Evolutionary conservation across 1,140 invertebrate species (phyloP).

Genomic region (Matsumurasca onukii): DNA sequence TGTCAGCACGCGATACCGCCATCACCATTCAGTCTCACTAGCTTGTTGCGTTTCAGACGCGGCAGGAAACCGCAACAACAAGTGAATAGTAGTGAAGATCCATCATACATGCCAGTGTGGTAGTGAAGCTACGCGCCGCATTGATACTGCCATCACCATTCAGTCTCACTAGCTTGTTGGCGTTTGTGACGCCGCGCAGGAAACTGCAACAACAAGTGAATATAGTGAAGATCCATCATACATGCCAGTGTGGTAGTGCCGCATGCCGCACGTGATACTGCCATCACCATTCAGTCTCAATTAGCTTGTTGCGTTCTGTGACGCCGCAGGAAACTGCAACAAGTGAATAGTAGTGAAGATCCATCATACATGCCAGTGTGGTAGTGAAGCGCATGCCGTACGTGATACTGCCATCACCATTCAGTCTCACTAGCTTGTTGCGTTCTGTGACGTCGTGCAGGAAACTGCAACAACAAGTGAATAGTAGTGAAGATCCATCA

Average conservation of each 20-base stretch:
- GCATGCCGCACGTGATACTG: constrained; percentile 94
- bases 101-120: constrained; percentile 98
- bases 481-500: constrained; percentile 97
- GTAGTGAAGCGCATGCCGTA: constrained; percentile 99
- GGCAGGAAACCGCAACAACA: constrained; percentile 81
- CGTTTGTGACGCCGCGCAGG: constrained; percentile 96
- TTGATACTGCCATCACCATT: constrained; percentile 86
- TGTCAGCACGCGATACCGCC: constrained; percentile 94
- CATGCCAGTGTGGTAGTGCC: constrained; percentile 97
- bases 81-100: constrained; percentile 88
- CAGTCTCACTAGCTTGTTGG: constrained; percentile 93
- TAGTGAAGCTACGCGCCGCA: constrained; percentile 99
- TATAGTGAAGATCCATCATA: constrained; percentile 99
- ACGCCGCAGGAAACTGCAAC: constrained; percentile 92
- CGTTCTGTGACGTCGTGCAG: constrained; percentile 97
- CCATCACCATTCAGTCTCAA: constrained; percentile 90
- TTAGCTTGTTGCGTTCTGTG: constrained; percentile 96
- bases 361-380: constrained; percentile 98
- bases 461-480: constrained; percentile 69
- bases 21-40: constrained; percentile 86
- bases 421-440: constrained; percentile 93
- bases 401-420: constrained; percentile 87
- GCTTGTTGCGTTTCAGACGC: constrained; percentile 97
- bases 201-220: constrained; percentile 88
- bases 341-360: constrained; percentile 77